Evolutionary conservation across 2,888 invertebrate species (phyloP).

Genomic region (Parnassius smintheus): DNA sequence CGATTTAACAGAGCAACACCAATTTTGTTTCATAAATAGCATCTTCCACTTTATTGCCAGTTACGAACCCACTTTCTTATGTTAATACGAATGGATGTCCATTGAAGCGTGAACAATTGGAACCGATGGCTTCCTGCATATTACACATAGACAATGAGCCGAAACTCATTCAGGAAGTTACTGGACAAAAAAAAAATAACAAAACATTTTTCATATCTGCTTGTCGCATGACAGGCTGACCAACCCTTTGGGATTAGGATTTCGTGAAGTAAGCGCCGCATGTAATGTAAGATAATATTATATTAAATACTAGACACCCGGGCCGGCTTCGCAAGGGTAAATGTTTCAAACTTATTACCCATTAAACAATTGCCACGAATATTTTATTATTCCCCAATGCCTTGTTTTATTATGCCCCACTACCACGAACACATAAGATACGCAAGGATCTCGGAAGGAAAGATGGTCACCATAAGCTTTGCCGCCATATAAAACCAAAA

Average conservation of each 20-base stretch:
- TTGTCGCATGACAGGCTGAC: conserved; percentile 53
- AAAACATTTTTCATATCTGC: conserved; percentile 34
- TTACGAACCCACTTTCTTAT: conserved; percentile 40
- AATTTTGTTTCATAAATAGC: neutral
- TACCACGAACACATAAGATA: too few species aligned
- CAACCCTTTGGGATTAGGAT: conserved; percentile 61
- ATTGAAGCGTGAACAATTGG: conserved; percentile 61
- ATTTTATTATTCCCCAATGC: too few species aligned
- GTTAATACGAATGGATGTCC: conserved; percentile 49
- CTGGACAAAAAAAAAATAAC: conserved; percentile 50
- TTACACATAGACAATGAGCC: conserved; percentile 58
- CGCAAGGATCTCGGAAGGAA: too few species aligned
- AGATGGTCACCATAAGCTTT: too few species aligned
- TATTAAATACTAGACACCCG: too few species aligned
- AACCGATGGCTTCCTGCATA: conserved; percentile 68
- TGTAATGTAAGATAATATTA: conserved; percentile 28
- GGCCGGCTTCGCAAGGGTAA: too few species aligned
- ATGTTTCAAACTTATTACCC: too few species aligned
- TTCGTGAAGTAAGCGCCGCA: conserved; percentile 66
- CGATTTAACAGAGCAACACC: neutral
- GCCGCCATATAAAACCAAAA: too few species aligned
- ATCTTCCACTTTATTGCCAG: conserved; percentile 11
- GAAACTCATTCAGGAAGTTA: conserved; percentile 53
- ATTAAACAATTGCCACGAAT: too few species aligned
- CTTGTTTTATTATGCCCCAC: too few species aligned